These are phyloP conservation scores for Laupala kohalensis DNA, from an alignment of 1,140 invertebrate genomes.

Conservation along the genomic window DNA sequence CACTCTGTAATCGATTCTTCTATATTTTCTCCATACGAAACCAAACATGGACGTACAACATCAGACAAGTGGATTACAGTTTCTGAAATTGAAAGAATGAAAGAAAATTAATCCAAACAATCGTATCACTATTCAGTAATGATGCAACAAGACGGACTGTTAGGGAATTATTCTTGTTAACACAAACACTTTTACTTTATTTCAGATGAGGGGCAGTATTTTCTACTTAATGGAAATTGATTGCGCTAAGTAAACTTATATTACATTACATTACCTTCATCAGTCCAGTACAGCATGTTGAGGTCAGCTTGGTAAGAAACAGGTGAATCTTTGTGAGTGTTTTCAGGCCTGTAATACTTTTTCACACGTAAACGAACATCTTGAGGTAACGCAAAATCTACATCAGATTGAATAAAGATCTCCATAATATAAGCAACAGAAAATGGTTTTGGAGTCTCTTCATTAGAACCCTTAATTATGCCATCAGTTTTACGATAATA, in stretches of 20 bases:
- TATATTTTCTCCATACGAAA: constrained; percentile 42
- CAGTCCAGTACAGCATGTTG: constrained; percentile 64
- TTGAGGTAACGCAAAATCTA: constrained; percentile 32
- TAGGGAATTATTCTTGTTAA: no score
- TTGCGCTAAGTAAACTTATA: no score
- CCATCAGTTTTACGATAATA: constrained; percentile 58
- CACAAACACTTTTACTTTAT: no score
- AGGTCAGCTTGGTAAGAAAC: constrained; percentile 46
- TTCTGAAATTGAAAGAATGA: constrained; percentile 26
- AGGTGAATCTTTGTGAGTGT: constrained; percentile 43
- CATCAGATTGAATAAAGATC: constrained; percentile 38
- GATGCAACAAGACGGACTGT: no score
- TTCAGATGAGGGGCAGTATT: no score
- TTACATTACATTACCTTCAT: constrained; percentile 57
- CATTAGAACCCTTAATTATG: constrained; percentile 58
- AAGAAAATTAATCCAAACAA: background rate
- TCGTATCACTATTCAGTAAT: no score
- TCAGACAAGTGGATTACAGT: constrained; percentile 33
- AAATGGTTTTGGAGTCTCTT: constrained; percentile 61
- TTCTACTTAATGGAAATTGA: no score
- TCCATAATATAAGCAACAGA: constrained; percentile 50
- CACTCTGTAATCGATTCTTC: constrained; percentile 41
- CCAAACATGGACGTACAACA: constrained; percentile 47
- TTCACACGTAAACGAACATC: constrained; percentile 53
- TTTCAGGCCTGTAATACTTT: constrained; percentile 65